phyloP scores from a whole-genome alignment of 1,140 invertebrate genomes.

The Thalassaphorura encarpata region DNA sequence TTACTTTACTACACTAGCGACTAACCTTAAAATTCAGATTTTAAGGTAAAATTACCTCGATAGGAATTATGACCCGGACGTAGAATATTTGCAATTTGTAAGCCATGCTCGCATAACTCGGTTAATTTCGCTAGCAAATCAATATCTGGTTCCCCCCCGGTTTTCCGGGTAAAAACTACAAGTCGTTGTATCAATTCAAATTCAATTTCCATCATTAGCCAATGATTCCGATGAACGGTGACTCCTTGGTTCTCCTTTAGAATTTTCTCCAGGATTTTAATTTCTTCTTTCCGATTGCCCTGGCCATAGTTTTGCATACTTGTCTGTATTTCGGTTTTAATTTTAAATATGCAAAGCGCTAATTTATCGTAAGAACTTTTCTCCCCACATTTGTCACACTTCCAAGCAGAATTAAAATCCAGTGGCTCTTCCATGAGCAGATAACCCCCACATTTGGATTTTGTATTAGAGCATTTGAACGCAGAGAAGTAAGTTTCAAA shows the following conservation, averaged over 20 bases:
- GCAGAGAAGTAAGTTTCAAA: conserved; percentile 56
- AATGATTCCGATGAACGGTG: not conserved
- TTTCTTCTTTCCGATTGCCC: not conserved
- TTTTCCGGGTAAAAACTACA: not conserved
- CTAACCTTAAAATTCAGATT: not conserved
- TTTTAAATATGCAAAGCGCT: not conserved
- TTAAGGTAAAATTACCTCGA: not conserved
- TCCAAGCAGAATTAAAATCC: conserved; percentile 48
- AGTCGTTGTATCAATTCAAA: not conserved
- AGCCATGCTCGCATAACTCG: not conserved
- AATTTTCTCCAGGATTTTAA: not conserved
- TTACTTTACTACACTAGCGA: not conserved
- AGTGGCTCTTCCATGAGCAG: conserved; percentile 55
- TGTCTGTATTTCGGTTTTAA: not conserved
- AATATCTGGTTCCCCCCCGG: not conserved
- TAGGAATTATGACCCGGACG: not conserved
- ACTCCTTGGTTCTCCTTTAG: not conserved
- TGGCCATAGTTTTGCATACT: too few relatives aligned
- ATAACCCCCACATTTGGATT: too few relatives aligned
- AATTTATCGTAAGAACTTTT: conserved; percentile 25
- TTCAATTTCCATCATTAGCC: conserved; percentile 2
- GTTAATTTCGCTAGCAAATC: not conserved
- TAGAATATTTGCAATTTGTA: not conserved
- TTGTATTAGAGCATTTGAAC: conserved; percentile 47
- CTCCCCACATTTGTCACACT: conserved; percentile 50